phyloP scores from a whole-genome alignment of 2,113 vertebrate genomes.

The Sturnira hondurensis region DNA sequence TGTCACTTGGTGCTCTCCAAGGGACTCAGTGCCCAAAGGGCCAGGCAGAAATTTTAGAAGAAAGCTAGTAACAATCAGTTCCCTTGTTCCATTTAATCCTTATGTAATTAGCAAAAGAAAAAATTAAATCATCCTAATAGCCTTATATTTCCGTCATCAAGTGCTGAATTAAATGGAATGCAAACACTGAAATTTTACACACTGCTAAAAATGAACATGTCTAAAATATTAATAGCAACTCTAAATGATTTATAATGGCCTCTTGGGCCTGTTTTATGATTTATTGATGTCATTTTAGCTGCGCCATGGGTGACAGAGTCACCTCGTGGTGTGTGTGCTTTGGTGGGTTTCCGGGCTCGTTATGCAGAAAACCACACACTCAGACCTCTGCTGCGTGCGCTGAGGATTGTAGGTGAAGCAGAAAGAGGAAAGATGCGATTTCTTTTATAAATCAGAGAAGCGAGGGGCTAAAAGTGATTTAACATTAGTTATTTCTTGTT shows the following conservation, averaged over 20 bases:
- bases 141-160: conserved; percentile 63
- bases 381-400: background rate
- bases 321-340: conserved; percentile 30
- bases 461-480: background rate
- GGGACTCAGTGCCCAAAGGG: background rate
- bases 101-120: conserved; percentile 29
- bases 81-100: conserved; percentile 26
- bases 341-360: conserved; percentile 31
- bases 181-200: conserved; percentile 67
- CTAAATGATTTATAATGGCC: conserved; percentile 72
- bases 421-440: conserved; percentile 18
- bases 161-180: conserved; percentile 57
- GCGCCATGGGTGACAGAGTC: conserved; percentile 55
- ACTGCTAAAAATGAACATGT: conserved; percentile 63
- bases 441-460: conserved; percentile 30
- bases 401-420: background rate
- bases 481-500: conserved; percentile 22
- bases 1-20: background rate
- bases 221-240: conserved; percentile 71
- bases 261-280: conserved; percentile 69
- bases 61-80: background rate
- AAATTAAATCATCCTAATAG: conserved; percentile 41
- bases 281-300: conserved; percentile 71
- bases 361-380: background rate
- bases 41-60: background rate